These are phyloP conservation scores for Mantis religiosa DNA, from an alignment of 2,888 invertebrate species.

Conservation along the genomic window DNA sequence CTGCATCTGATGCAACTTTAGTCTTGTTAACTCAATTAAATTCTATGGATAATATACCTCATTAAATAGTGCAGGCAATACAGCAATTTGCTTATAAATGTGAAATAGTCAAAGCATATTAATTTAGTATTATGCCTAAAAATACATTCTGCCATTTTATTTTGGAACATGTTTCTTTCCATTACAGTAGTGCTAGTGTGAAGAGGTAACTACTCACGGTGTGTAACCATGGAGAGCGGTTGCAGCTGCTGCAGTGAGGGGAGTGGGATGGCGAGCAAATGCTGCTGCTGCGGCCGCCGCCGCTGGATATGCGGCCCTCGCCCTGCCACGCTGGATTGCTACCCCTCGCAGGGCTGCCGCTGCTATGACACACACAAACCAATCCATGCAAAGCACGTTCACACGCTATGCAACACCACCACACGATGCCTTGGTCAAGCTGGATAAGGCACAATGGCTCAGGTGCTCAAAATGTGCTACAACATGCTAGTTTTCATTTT, in stretches of 20 bases:
- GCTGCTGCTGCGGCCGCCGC: slow-evolving; percentile 72
- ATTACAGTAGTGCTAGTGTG: neutral
- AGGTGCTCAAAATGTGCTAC: neutral
- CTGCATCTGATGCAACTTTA: too few species aligned
- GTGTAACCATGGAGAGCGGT: slow-evolving; percentile 83
- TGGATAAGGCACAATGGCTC: neutral
- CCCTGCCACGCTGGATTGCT: slow-evolving; percentile 74
- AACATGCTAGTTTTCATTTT: neutral
- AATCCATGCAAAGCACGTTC: slow-evolving; percentile 24
- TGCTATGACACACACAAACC: slow-evolving; percentile 43
- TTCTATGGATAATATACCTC: too few species aligned
- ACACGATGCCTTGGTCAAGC: neutral
- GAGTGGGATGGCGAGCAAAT: slow-evolving; percentile 61
- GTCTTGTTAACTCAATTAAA: too few species aligned
- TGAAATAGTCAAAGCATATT: too few species aligned
- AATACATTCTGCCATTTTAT: neutral
- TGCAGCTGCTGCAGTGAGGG: slow-evolving; percentile 66
- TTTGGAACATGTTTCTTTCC: neutral
- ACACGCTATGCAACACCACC: slow-evolving; percentile 21
- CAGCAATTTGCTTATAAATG: too few species aligned
- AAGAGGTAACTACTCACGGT: slow-evolving; percentile 66
- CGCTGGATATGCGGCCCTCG: slow-evolving; percentile 60
- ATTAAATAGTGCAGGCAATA: too few species aligned
- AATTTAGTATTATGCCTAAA: too few species aligned
- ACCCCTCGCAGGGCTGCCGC: slow-evolving; percentile 80